phyloP scores from a whole-genome alignment of 1,140 invertebrate species.

The Heliconius hermathena region DNA sequence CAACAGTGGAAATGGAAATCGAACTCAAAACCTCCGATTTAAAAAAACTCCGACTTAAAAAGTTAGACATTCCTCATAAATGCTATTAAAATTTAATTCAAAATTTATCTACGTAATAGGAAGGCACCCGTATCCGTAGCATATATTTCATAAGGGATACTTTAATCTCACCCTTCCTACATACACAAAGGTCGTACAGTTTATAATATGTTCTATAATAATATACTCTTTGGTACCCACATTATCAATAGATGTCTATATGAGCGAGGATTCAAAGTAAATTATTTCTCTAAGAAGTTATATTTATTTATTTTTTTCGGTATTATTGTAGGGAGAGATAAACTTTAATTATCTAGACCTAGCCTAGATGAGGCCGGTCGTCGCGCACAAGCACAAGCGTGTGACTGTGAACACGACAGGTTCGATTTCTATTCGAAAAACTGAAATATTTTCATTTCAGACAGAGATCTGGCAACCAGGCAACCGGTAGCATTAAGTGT shows the following conservation, averaged over 20 bases:
- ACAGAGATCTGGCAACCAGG: no score
- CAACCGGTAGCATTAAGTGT: no score
- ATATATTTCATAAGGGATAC: neutral
- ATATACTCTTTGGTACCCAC: neutral
- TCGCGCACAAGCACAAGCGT: no score
- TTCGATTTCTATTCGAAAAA: no score
- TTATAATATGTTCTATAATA: neutral
- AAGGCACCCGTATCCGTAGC: neutral
- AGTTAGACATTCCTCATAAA: neutral
- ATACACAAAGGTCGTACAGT: neutral
- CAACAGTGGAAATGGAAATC: no score
- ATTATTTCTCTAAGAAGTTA: neutral
- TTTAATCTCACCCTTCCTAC: neutral
- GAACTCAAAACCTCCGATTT: neutral
- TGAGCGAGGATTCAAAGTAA: neutral
- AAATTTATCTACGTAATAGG: neutral
- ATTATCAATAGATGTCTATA: neutral
- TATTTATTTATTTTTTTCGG: neutral
- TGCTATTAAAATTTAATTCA: neutral
- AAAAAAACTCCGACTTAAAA: neutral
- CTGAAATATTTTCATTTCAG: no score
- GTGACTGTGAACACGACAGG: no score
- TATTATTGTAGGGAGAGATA: no score
- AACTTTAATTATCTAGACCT: no score
- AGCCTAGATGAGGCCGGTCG: no score